These are phyloP conservation scores for Candoia aspera DNA, from an alignment of 2,113 vertebrate species.

Conservation along the genomic window DNA sequence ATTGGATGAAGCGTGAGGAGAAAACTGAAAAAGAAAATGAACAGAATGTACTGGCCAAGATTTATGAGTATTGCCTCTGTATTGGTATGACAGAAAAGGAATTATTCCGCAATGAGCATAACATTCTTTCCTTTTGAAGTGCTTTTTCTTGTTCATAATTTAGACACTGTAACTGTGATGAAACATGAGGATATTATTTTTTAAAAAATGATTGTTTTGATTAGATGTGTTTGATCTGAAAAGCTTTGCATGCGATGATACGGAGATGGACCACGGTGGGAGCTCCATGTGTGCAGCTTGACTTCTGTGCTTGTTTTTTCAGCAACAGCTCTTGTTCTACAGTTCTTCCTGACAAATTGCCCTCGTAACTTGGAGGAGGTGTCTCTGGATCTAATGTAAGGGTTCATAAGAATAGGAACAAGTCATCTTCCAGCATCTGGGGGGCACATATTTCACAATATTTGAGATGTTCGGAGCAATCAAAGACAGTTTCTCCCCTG, in stretches of 20 bases:
- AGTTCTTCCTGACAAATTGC: not conserved
- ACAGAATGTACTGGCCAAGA: conserved; percentile 44
- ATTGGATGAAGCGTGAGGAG: conserved; percentile 4
- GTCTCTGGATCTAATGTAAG: not conserved
- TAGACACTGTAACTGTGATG: conserved; percentile 36
- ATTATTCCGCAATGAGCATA: conserved; percentile 49
- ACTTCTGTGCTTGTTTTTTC: not conserved
- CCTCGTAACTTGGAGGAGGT: not conserved
- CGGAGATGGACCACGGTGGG: not conserved
- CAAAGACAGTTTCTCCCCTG: not conserved
- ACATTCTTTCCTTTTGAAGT: conserved; percentile 24
- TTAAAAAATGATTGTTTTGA: not conserved
- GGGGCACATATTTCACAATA: not conserved
- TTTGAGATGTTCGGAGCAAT: not conserved
- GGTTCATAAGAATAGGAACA: not conserved
- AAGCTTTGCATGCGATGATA: not conserved
- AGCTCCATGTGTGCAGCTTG: not conserved
- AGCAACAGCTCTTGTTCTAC: not conserved
- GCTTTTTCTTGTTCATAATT: conserved; percentile 15
- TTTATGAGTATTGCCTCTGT: conserved; percentile 22
- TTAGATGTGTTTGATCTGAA: conserved; percentile 26
- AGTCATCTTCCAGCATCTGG: not conserved
- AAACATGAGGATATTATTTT: not conserved
- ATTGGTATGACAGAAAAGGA: conserved; percentile 30
- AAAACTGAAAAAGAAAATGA: conserved; percentile 16